Percentiles rank a stretch among this genome's conserved stretches.
These are phyloP conservation scores for Phaonia tiefii DNA, from an alignment of 2,888 invertebrate genomes.

Conservation along the genomic window DNA sequence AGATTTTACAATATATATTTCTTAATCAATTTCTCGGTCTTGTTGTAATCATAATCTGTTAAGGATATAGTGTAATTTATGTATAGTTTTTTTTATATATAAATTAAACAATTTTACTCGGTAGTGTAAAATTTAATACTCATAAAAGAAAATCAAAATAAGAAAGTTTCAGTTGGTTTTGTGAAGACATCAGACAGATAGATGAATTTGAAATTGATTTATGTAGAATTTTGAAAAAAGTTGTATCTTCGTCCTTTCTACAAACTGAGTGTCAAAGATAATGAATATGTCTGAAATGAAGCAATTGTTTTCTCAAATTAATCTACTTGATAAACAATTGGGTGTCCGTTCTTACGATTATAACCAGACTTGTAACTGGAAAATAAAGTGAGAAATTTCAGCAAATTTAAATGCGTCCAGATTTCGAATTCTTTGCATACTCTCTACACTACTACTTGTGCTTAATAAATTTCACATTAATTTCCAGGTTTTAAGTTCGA, in stretches of 20 bases:
- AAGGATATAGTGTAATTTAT: conserved; percentile 28
- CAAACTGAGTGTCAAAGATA: neutral
- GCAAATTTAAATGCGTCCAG: no score
- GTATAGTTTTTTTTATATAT: conserved; percentile 33
- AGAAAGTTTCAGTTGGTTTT: neutral
- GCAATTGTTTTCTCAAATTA: no score
- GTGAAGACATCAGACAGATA: neutral
- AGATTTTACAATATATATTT: conserved; percentile 58
- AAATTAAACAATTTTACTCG: conserved; percentile 58
- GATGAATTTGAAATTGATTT: neutral
- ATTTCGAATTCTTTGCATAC: conserved; percentile 24
- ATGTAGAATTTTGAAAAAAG: conserved; percentile 18
- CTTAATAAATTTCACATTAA: conserved; percentile 36
- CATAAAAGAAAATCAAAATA: conserved; percentile 6
- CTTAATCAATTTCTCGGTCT: conserved; percentile 1
- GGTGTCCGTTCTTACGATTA: no score
- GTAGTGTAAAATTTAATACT: conserved; percentile 44
- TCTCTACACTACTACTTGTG: no score
- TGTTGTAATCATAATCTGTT: conserved; percentile 4
- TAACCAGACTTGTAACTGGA: no score
- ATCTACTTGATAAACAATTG: neutral
- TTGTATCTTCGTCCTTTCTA: no score
- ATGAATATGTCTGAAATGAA: no score
- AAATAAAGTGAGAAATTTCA: no score
- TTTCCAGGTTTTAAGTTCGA: conserved; percentile 33